Percentiles rank a stretch among this genome's conserved stretches.
Conservation (phyloP, 2,113 vertebrate genomes). For the Anseranas semipalmata region DNA sequence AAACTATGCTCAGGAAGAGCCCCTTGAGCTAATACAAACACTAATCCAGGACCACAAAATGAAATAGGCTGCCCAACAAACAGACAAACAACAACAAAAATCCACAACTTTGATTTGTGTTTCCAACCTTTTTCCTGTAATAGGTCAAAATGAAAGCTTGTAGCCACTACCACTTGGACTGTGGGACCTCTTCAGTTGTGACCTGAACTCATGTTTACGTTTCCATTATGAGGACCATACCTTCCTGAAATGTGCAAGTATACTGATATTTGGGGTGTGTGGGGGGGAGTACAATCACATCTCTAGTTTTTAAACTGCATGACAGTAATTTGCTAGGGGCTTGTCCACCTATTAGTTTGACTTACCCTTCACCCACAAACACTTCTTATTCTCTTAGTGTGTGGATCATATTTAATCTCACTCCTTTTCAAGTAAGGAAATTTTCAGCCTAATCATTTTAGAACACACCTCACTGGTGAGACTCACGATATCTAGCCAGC, state of each 20-base stretch:
- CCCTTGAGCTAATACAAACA: background rate
- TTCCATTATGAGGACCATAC: background rate
- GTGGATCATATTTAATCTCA: background rate
- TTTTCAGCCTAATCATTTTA: background rate
- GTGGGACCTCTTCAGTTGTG: background rate
- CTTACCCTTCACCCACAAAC: background rate
- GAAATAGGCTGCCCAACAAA: background rate
- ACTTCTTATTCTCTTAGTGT: background rate
- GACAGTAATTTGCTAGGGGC: background rate
- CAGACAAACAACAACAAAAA: too few species aligned
- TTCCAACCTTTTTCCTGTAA: background rate
- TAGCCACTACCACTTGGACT: background rate
- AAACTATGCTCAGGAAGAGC: background rate
- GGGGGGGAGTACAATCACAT: too few species aligned
- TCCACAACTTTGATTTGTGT: background rate
- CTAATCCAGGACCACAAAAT: background rate
- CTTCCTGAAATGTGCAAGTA: background rate
- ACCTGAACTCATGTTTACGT: background rate
- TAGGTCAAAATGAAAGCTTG: background rate
- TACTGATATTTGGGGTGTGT: too few species aligned
- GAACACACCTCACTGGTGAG: background rate
- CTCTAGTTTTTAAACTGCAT: too few species aligned
- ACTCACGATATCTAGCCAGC: rapidly evolving
- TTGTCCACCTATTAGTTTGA: background rate
- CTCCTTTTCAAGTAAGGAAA: background rate